Evolutionary conservation across 2,797 vertebrate species (phyloP), one percentile per base, ranked within the genome.

Genomic region (Antennarius maculatus): DNA sequence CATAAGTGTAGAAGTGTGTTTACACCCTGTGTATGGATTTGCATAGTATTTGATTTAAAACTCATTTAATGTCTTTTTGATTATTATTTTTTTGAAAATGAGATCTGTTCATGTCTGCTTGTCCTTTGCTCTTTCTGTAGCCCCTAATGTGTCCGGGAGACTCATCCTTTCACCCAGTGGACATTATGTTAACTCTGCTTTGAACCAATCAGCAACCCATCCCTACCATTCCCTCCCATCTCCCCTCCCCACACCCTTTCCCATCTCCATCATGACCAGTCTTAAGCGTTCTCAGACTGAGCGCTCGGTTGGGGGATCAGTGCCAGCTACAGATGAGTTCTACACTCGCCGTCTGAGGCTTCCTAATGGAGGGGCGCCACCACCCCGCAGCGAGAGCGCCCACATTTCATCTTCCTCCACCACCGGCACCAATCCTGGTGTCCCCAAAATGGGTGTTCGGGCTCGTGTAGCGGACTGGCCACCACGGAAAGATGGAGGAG

Each of bases 381-480:
- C 97, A 10, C 95, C 96, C 58, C 96, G 97, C 56, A 98, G 94
- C 52, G 98, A 98, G 89, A 97, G 91, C 1, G 76, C 91, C 59
- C 91, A 92, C 76, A 88, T 92, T 64, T 85, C 91, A 59, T 92
- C 91, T 2, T 91, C 91, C 15, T 78, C 87, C 68, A 83, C 72
- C 67, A 82, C 86, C 0, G 90, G 86, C 73, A 95, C 95, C 41
- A 98, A 95, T 27, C 97, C 98, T 0, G 96, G 96, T n/a, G 97
- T 99, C 69, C 98, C 98, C 37, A 99, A 99, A 80, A 99, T 99
- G 98, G 98, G 98, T 2, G 98, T 99, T 27, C 94, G 98, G 75
- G 98, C 98, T 73, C 94, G 97, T 49, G 98, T 99, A 75, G 97
- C 98, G 0, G 98, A 99, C 71, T 99, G 97, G 98, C 98, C 98